These are phyloP conservation scores for Suillia variegata DNA, from an alignment of 2,888 invertebrate species.

Conservation along the genomic window DNA sequence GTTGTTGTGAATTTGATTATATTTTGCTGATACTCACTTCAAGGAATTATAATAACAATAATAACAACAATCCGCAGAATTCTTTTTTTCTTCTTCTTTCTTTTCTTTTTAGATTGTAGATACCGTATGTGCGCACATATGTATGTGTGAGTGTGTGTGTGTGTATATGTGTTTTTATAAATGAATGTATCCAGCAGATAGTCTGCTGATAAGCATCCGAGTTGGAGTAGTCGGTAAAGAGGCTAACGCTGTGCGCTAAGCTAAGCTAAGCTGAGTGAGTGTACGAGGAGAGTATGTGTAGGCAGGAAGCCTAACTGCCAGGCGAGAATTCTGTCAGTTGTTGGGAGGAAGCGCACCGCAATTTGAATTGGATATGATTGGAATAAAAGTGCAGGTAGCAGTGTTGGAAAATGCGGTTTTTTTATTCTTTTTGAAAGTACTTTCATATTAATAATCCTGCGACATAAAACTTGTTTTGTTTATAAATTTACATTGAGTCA, in stretches of 20 bases:
- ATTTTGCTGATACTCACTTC: conserved; percentile 59
- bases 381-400: conserved; percentile 2
- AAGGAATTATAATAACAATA: conserved; percentile 60
- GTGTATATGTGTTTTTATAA: conserved; percentile 35
- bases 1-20: conserved; percentile 49
- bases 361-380: conserved; percentile 6
- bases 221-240: conserved; percentile 1
- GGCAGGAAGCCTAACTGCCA: neutral
- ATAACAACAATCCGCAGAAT: conserved; percentile 60
- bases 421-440: too few relatives aligned
- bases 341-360: neutral
- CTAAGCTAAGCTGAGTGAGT: neutral
- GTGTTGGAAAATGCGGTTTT: neutral
- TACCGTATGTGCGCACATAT: conserved; percentile 37
- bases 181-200: conserved; percentile 58
- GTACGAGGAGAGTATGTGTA: neutral
- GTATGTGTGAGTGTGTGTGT: conserved; percentile 25
- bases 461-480: too few relatives aligned
- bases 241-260: neutral
- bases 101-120: conserved; percentile 46
- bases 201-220: conserved; percentile 50
- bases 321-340: neutral
- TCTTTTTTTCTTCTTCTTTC: too few relatives aligned
- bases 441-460: too few relatives aligned
- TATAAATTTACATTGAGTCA: too few relatives aligned